Evolutionary conservation across 2,797 vertebrate species (phyloP).

Genomic region (Lycodopsis pacificus): DNA sequence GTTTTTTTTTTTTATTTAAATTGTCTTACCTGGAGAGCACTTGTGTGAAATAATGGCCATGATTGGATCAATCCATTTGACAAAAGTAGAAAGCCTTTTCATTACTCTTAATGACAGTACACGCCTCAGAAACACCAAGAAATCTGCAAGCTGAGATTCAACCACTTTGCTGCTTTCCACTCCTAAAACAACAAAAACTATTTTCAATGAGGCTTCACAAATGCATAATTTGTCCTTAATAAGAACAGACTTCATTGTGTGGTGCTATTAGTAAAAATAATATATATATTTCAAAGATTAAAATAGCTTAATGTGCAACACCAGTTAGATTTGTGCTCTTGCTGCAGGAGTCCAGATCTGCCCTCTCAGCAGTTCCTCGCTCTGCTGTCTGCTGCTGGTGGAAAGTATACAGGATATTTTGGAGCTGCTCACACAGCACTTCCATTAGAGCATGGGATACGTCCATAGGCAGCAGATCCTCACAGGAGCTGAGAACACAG

Average conservation of each 20-base stretch:
- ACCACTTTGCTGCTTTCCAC: constrained; percentile 80
- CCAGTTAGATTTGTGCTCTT: constrained; percentile 68
- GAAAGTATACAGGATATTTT: constrained; percentile 79
- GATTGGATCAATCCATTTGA: constrained; percentile 86
- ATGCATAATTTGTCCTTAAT: neutral
- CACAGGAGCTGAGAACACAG: constrained; percentile 79
- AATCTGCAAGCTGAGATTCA: constrained; percentile 87
- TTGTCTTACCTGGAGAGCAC: constrained; percentile 77
- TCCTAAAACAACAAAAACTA: constrained; percentile 50
- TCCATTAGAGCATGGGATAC: constrained; percentile 86
- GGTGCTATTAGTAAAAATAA: neutral
- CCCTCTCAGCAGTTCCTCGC: constrained; percentile 54
- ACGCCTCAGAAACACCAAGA: constrained; percentile 86
- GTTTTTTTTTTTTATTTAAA: neutral
- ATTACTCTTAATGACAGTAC: constrained; percentile 83
- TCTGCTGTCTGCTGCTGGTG: constrained; percentile 82
- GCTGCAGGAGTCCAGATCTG: constrained; percentile 52
- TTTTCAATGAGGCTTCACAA: neutral
- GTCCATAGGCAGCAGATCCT: constrained; percentile 82
- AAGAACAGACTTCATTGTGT: neutral
- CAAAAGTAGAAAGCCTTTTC: constrained; percentile 81
- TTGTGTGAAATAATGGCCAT: constrained; percentile 85
- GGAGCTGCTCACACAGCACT: constrained; percentile 87
- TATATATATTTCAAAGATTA: neutral
- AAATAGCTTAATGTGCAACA: constrained; percentile 53